These are phyloP conservation scores for Oscarella lobularis DNA, from an alignment of 37 sponge, comb jelly and placozoan species.

Conservation along the genomic window DNA sequence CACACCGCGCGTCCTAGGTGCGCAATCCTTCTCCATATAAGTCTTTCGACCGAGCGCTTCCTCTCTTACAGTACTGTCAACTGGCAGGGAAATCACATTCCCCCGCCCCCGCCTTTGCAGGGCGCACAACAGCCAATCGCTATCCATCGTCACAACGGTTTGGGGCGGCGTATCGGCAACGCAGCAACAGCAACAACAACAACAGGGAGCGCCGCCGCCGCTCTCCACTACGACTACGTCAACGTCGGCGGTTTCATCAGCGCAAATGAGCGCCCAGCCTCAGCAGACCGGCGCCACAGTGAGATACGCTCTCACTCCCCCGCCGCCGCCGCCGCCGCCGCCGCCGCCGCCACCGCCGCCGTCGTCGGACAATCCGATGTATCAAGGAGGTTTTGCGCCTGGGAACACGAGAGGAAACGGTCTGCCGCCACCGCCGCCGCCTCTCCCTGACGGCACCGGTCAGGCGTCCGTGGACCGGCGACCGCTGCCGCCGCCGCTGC, in stretches of 20 bases:
- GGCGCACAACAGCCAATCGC: too few species aligned
- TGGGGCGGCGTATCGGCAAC: background rate
- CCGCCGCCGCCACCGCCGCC: too few species aligned
- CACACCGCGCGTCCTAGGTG: too few species aligned
- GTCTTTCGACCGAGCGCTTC: too few species aligned
- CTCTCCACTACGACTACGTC: background rate
- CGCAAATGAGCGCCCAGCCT: background rate
- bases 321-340: too few species aligned
- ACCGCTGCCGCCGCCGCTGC: constrained; percentile 57
- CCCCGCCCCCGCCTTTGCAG: background rate
- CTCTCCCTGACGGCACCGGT: background rate
- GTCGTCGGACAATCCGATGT: background rate
- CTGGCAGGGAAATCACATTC: background rate
- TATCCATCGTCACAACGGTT: background rate
- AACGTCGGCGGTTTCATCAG: background rate
- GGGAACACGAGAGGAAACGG: too few species aligned
- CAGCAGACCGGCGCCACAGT: background rate
- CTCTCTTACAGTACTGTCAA: background rate
- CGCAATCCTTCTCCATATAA: too few species aligned
- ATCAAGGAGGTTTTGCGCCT: background rate
- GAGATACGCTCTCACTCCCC: background rate
- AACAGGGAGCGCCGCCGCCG: background rate
- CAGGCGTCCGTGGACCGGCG: constrained; percentile 26
- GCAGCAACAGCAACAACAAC: background rate
- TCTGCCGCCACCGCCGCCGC: background rate